Base-by-base conservation (phyloP, 2,113 vertebrate genomes). In the Ia io region DNA sequence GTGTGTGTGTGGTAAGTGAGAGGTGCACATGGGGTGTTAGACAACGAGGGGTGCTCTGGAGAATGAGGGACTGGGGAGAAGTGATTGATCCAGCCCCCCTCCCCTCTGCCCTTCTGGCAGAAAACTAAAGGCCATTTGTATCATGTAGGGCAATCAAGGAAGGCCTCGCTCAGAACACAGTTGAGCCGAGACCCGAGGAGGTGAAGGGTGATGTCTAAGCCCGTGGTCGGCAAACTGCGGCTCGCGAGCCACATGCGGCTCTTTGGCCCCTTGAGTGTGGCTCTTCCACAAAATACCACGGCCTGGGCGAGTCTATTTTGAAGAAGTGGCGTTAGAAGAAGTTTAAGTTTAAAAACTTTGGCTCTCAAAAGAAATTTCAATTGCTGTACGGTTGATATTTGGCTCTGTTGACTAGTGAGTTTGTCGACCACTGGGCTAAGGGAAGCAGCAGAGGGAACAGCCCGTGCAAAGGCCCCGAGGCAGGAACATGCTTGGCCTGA, bases 61-160 rank as follows among this genome's bases (percentile, higher is more conserved):
- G 86, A 8, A 70, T 74, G 76, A 32, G 8, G 16, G 32, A 47
- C 37, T 2, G 5, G 16, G 10, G 35, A 53, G 47, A 1, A 32
- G 97, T 98, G 98, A 98, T 99, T 98, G 98, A 98, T 98, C 98
- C 98, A 96, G 98, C 98, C 98, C 98, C 98, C 98, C 98, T 96
- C 94, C 94, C 97, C 97, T 91, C 95, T 92, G 98, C 98, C 98
- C 98, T 98, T 98, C 98, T 98, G 98, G 98, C 98, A 98, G 98
- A 98, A 99, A 99, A 98, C 98, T 98, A 98, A 98, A 98, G 98
- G 97, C 98, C 98, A 98, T 98, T 99, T 98, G 98, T 49, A 5
- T 32, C 40, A 11, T 4, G 32, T 0, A 35, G 47, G 37, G 11
- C 28, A 9, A 30, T 49, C 84, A 9, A 51, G 77, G 73, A 83